Evolutionary conservation across 2,888 invertebrate species (phyloP), one percentile per base, ranked within the genome.

Genomic region (Andrena camellia): DNA sequence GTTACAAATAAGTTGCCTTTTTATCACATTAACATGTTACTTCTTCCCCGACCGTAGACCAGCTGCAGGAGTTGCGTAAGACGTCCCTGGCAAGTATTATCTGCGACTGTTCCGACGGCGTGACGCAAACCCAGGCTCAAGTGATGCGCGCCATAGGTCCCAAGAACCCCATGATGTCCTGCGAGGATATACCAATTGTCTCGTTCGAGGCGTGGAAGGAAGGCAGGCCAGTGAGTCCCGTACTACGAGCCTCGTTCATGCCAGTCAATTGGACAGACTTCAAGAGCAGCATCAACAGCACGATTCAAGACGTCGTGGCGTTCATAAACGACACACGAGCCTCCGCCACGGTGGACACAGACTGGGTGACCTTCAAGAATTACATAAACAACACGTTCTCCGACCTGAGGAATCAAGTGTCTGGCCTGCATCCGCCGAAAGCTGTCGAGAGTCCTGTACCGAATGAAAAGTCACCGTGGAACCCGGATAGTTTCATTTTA

Each of bases 41-140:
- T 7, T 60, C 20, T 31, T 8, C 5, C 92, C 93, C 31, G 8
- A 20, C 92, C 93, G 77, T 94, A 96, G 96, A 96, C 57, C 99
- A 99, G 95, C 94, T 99, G 20, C 94, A 95, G 0, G 97, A 98
- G 94, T 96, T 99, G 72, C 96, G 97, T 17, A 97, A 96, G 92
- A 97, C 97, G 0, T 96, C 96, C 0, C 92, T 98, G 17, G 97
- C 97, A 0, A 95, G 95, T 48, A 95, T 98, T 20, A 96, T 98
- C 77, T 98, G 98, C 91, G 96, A 96, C 48, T 97, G 97, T 93
- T 96, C 97, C 0, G 97, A 96, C 78, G 94, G 95, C 1, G 95
- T 98, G 3, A 94, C 95, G 54, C 92, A 94, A 23, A 95, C 96
- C 0, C 97, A 97, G 89, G 95, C 95, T 4, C 94, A 95, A 81